Conservation (phyloP, 2,888 invertebrate species). For the Eurytoma californica region DNA sequence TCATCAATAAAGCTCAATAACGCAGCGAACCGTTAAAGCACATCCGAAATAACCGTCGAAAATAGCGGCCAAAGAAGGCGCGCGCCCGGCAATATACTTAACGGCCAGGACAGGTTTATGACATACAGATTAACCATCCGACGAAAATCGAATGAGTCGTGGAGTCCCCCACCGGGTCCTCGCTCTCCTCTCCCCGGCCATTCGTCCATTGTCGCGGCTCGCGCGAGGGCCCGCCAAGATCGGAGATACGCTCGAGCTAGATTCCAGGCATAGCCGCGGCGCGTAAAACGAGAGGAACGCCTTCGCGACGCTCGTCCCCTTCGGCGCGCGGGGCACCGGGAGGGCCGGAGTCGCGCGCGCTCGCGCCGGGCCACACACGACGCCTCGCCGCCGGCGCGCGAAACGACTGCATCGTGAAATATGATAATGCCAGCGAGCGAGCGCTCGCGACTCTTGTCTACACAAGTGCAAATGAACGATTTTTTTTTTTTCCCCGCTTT, state of each 20-base stretch:
- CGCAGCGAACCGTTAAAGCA: neutral
- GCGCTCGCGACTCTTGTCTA: constrained; percentile 49
- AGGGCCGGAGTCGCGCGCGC: constrained; percentile 13
- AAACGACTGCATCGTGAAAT: constrained; percentile 73
- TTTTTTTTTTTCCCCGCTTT: constrained; percentile 3
- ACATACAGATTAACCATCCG: constrained; percentile 40
- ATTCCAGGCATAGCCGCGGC: neutral
- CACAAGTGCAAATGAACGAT: constrained; percentile 54
- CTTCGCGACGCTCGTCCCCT: constrained; percentile 12
- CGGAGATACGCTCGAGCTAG: constrained; percentile 18
- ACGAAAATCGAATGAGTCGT: constrained; percentile 28
- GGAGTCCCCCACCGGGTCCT: neutral
- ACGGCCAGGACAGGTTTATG: constrained; percentile 42
- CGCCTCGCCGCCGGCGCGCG: constrained; percentile 58
- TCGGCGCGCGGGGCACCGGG: constrained; percentile 12
- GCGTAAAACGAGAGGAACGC: neutral
- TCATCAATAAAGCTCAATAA: neutral
- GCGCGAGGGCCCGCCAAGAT: neutral
- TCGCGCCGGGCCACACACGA: constrained; percentile 43
- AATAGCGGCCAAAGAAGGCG: constrained; percentile 16
- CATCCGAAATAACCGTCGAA: constrained; percentile 1
- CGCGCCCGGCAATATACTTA: neutral
- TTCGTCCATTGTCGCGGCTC: constrained; percentile 36
- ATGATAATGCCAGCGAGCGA: constrained; percentile 68
- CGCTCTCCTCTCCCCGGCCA: neutral